Base-by-base conservation (phyloP, 2,113 vertebrate species). In the Tragulus kanchil region DNA sequence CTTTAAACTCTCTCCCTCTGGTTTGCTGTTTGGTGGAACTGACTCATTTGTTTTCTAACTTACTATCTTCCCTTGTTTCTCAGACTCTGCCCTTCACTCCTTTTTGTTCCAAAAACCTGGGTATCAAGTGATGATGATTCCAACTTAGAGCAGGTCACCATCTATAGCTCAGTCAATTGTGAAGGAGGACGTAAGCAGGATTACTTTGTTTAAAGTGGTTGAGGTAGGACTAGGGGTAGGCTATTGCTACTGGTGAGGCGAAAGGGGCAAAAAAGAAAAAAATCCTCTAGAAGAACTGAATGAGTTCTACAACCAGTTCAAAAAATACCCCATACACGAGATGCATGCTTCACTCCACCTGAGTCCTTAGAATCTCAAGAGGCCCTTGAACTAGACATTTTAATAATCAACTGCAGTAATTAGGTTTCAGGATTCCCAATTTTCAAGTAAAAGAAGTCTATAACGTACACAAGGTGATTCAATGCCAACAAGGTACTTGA, bases 291-390 rank as follows among this genome's bases (percentile, higher is more conserved):
- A 45, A 56, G 17, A 48, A 48, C 6, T 58, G 14, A 6, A 36
- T 77, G 11, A 91, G 19, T 26, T 75, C 7, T 42, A 3, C 1
- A 59, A 16, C 19, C 56, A 42, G 14, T 73, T 88, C 28, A 52
- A 48, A 88, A 75, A 3, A 28, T 52, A 23, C 11, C 0, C 0
- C 14, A 0, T 73, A 8, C 0, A 23, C 3, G 3, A 21, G 5
- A 73, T 7, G 6, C 81, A 1, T 23, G 15, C 12, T 79, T 91
- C 26, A 50, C 0, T 75, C 8, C 5, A 81, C 14, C 26, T 7
- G 12, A 61, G 11, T 31, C 65, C 25, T 83, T 61, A 36, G 19
- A 48, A 75, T 65, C 13, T 21, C 7, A 58, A 79, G 19, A 3
- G 78, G 11, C 25, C 8, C 26, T 78, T 58, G n/a, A 87, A 0